phyloP scores from a whole-genome alignment of 1,140 invertebrate genomes.

The Tetramorium parvispinum region DNA sequence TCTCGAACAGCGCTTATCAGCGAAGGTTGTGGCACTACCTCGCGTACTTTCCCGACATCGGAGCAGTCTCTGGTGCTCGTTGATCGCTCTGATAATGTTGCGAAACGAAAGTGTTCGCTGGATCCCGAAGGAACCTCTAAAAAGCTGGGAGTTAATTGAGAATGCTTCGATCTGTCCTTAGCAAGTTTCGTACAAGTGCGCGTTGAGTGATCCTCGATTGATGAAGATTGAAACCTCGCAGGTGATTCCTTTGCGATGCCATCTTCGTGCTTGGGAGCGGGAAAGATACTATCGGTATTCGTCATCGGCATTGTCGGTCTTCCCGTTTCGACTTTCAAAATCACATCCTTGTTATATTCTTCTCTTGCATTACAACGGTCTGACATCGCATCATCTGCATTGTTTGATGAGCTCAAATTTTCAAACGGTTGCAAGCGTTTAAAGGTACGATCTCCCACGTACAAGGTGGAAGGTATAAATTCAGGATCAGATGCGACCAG shows the following conservation, averaged over 20 bases:
- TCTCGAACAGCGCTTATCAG: not conserved
- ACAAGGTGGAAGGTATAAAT: not conserved
- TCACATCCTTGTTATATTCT: not conserved
- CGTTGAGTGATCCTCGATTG: not conserved
- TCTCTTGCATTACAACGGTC: not conserved
- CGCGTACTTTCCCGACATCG: not conserved
- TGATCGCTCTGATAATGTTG: not conserved
- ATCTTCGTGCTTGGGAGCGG: not conserved
- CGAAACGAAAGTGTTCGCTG: not conserved
- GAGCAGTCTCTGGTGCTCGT: not conserved
- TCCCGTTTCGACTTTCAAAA: not conserved
- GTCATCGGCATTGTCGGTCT: not conserved
- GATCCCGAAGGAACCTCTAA: not conserved
- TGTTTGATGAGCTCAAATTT: not conserved
- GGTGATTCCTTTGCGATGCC: not conserved
- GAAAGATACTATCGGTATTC: not conserved
- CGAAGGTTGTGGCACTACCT: not conserved
- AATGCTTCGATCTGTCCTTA: not conserved
- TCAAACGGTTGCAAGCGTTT: not conserved
- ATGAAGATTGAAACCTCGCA: not conserved
- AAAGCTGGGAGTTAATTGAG: not conserved
- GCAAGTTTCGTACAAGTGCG: not conserved
- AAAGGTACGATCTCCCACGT: not conserved
- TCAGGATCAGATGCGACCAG: not conserved
- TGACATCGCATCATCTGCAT: not conserved